Conservation (phyloP, 2,113 vertebrate species). For the Scalopus aquaticus region DNA sequence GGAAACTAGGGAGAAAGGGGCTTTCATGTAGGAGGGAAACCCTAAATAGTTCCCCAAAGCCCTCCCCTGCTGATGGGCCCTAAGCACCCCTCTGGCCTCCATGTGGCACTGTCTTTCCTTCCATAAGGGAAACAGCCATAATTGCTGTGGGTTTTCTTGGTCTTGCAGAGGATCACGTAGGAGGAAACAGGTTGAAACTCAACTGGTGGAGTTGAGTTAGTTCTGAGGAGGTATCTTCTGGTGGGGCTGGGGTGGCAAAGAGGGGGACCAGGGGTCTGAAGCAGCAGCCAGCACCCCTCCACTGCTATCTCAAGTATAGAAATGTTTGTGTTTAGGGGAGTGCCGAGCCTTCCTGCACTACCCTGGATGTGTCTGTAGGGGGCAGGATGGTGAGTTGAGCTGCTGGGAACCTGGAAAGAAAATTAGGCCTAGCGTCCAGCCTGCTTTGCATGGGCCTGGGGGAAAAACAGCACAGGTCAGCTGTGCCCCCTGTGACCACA, state of each 20-base stretch:
- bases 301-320: background rate
- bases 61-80: background rate
- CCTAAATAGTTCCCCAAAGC: background rate
- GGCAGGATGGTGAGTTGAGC: background rate
- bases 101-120: background rate
- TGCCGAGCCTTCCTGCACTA: background rate
- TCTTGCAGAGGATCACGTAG: background rate
- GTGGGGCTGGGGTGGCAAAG: background rate
- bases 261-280: background rate
- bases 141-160: background rate
- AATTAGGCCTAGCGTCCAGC: background rate
- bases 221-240: background rate
- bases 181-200: background rate
- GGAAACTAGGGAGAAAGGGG: background rate
- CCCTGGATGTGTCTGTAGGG: background rate
- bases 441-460: background rate
- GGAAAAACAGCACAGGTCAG: background rate
- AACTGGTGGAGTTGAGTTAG: background rate
- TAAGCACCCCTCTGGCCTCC: background rate
- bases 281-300: background rate
- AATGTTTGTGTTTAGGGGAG: background rate
- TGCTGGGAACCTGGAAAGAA: background rate
- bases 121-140: background rate
- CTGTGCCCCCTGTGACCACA: background rate
- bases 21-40: background rate